Conservation (phyloP, 2,888 invertebrate species). For the Clanis bilineata region DNA sequence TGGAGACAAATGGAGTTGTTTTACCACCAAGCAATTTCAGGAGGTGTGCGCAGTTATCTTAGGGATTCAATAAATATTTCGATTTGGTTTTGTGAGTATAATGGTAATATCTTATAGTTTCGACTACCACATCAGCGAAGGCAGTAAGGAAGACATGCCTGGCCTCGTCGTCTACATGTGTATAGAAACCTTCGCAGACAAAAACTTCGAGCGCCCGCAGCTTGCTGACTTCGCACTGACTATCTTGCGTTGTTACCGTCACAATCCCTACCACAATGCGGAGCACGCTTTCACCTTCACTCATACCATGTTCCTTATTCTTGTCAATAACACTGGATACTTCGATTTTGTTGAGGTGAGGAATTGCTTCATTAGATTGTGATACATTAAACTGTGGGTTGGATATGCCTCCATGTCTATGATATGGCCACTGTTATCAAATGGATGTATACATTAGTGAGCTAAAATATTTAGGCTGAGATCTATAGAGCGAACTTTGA, state of each 20-base stretch:
- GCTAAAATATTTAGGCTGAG: no score
- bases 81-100: no score
- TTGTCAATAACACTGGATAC: conserved; percentile 67
- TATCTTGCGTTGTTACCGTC: conserved; percentile 70
- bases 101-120: no score
- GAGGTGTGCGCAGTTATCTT: no score
- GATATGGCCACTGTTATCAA: no score
- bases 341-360: conserved; percentile 76
- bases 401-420: no score
- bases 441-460: no score
- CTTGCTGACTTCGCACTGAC: conserved; percentile 77
- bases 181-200: conserved; percentile 65
- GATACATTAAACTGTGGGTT: no score
- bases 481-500: no score
- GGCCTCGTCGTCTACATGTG: conserved; percentile 79
- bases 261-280: conserved; percentile 84
- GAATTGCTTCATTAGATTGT: neutral
- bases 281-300: conserved; percentile 84
- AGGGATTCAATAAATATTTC: no score
- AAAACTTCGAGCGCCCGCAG: conserved; percentile 54
- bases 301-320: conserved; percentile 83
- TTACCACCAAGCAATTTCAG: conserved; percentile 69
- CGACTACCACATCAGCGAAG: conserved; percentile 80
- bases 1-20: conserved; percentile 60
- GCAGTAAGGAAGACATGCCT: conserved; percentile 74